Base-by-base conservation (phyloP, 2,797 vertebrate species). In the Amazonetta brasiliensis region DNA sequence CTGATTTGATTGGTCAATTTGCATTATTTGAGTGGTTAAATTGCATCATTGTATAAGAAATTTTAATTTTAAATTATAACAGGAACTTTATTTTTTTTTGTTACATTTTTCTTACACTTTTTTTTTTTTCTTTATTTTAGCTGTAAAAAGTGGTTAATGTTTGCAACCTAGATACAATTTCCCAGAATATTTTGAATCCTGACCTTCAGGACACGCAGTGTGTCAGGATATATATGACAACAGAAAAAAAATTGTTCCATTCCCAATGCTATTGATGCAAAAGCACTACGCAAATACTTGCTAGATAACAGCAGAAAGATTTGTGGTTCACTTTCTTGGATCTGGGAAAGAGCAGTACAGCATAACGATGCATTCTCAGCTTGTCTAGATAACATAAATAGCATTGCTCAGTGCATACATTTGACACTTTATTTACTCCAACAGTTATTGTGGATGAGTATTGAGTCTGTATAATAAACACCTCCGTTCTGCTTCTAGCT, bases 301-400 rank as follows among this genome's bases (percentile, higher is more conserved):
- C 76, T 93, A 91, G 79, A 69, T 85, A 94, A 72, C 43, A 91
- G 75, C 72, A 72, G 81, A 77, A 90, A 80, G 88, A 93, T 85
- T 52, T 95, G 84, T 95, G 88, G 41, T 64, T 94, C 12, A 1
- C 69, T 73, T 89, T 68, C 86, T 68, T 43, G 68, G 33, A 62
- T 87, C 35, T 78, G 46, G 58, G 58, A 92, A 89, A 87, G 72
- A 0, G 0, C 58, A 73, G 81, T 60, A 77, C 17, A 50, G 86
- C 84, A 66, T 77, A 93, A 75, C 73, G 72, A 93, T 95, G 82
- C 79, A 83, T 87, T 94, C 78, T 81, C 86, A 90, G 63, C 89
- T 89, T 95, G 94, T 77, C 78, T 94, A 87, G 75, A 80, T 94
- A 92, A 87, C 69, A 93, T 46, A 93, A 90, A 95, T 62, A 94